Percentiles rank a stretch among this genome's conserved stretches.
Evolutionary conservation across 2,797 vertebrate genomes (phyloP).

Genomic region (Pachyuromys duprasi): DNA sequence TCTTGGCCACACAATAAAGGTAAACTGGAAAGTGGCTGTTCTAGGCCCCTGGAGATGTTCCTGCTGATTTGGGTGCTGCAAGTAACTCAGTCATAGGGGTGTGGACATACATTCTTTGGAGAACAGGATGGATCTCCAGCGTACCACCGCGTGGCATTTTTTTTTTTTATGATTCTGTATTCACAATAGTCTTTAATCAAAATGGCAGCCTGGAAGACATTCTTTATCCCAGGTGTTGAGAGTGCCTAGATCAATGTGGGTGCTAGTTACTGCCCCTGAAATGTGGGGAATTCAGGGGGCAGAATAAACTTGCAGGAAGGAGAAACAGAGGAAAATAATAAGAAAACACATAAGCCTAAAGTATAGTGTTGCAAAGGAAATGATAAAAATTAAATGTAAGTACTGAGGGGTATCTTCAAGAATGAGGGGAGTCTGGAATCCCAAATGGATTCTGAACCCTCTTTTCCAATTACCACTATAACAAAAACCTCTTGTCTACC

Average conservation of each 20-base stretch:
- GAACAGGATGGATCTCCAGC: neutral
- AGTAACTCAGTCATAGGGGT: neutral
- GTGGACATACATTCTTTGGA: neutral
- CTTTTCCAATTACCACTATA: neutral
- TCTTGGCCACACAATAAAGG: neutral
- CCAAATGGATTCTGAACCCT: neutral
- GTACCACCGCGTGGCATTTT: neutral
- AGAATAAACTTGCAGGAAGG: neutral
- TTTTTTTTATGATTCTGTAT: neutral
- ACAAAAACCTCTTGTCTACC: neutral
- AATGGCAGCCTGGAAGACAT: neutral
- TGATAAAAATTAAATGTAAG: neutral
- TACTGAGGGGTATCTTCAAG: neutral
- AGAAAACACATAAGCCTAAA: neutral
- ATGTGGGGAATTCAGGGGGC: neutral
- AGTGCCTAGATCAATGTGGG: neutral
- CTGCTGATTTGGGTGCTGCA: neutral
- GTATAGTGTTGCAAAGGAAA: neutral
- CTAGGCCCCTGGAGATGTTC: neutral
- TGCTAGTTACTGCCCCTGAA: neutral
- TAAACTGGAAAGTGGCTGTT: neutral
- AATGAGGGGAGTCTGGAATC: neutral
- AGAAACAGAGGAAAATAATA: neutral
- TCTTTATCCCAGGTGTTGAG: neutral
- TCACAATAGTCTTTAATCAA: neutral